These are phyloP conservation scores for Microchirus variegatus DNA, from an alignment of 2,797 vertebrate genomes.

Conservation along the genomic window DNA sequence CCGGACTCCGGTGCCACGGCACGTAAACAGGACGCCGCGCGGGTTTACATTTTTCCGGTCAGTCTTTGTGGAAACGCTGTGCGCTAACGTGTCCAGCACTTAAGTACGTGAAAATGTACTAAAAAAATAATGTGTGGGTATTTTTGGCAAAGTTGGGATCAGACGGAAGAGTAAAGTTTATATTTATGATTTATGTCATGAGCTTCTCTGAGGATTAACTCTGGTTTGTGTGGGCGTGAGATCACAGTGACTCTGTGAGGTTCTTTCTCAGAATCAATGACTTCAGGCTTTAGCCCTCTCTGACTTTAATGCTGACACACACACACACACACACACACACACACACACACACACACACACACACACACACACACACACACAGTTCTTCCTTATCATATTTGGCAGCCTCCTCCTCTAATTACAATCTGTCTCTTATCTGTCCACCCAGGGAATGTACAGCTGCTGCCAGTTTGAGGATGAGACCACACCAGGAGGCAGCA, in stretches of 20 bases:
- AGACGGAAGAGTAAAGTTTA: not conserved
- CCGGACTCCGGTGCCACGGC: too few relatives aligned
- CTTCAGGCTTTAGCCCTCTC: not conserved
- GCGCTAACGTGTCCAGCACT: too few relatives aligned
- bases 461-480: constrained; percentile 92
- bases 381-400: constrained; percentile 15
- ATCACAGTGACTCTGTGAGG: constrained; percentile 7
- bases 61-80: too few relatives aligned
- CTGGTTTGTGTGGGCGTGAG: constrained; percentile 2
- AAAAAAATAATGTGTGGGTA: not conserved
- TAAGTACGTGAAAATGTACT: too few relatives aligned
- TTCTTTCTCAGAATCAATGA: constrained; percentile 6
- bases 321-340: constrained; percentile 22
- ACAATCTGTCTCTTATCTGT: constrained; percentile 46
- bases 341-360: constrained; percentile 23
- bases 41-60: too few relatives aligned
- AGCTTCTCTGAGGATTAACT: not conserved
- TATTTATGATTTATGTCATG: not conserved
- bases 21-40: too few relatives aligned
- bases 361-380: constrained; percentile 23
- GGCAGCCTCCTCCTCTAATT: constrained; percentile 48
- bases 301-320: constrained; percentile 12
- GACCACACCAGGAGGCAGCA: constrained; percentile 70
- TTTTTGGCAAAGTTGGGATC: not conserved
- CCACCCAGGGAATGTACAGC: constrained; percentile 91